Evolutionary conservation across 2,113 vertebrate species (phyloP).

Genomic region (Podarcis raffonei): DNA sequence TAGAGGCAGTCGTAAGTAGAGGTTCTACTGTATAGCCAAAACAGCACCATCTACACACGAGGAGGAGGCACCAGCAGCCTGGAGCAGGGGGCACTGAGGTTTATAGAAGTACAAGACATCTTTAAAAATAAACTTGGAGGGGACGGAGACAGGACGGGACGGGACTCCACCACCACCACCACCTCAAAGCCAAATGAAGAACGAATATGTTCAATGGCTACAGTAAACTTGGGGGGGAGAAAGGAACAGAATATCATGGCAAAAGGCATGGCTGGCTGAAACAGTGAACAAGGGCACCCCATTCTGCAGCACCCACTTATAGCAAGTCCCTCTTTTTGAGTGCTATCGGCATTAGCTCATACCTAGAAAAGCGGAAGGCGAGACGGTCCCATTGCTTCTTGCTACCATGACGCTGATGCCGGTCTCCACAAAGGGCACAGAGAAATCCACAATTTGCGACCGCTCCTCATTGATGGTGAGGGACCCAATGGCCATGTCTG

Average conservation of each 20-base stretch:
- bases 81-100: not conserved
- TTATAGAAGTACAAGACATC: not conserved
- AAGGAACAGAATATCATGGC: not conserved
- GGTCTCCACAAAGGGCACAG: constrained; percentile 96
- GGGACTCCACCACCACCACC: too few species aligned
- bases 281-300: not conserved
- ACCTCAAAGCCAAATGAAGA: too few species aligned
- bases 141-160: too few species aligned
- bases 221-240: not conserved
- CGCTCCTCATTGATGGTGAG: constrained; percentile 98
- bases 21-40: not conserved
- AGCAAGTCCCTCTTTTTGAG: not conserved
- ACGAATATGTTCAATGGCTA: not conserved
- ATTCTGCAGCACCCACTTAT: not conserved
- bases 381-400: constrained; percentile 94
- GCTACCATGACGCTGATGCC: constrained; percentile 99
- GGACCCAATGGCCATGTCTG: constrained; percentile 98
- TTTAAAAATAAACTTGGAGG: not conserved
- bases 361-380: constrained; percentile 96
- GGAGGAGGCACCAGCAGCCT: not conserved
- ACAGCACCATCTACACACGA: not conserved
- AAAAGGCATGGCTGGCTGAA: not conserved
- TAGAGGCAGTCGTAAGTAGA: too few species aligned
- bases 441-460: constrained; percentile 97
- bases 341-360: constrained; percentile 27